Base-by-base conservation (phyloP, 2,797 vertebrate genomes). In the Sandelia bainsii region DNA sequence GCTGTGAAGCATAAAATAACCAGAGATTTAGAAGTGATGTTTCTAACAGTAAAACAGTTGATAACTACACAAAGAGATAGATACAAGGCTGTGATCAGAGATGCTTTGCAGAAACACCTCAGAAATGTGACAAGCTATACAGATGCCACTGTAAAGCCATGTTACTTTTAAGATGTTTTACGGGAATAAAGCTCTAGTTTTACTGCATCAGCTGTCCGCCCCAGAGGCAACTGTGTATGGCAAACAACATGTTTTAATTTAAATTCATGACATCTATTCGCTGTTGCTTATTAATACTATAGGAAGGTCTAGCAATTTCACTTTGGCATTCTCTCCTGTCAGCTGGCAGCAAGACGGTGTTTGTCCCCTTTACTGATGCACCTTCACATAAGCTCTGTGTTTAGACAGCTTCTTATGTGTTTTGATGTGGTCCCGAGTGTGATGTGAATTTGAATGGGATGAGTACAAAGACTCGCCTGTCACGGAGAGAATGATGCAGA, bases 361-460 rank as follows among this genome's bases (percentile, higher is more conserved):
- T 69, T 76, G 48, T 71, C 75, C 70, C 37, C 60, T 51, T 52
- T 59, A 39, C 69, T 63, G 54, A 65, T 83, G 65, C 82, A 88
- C 82, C 80, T 81, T 78, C 72, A 59, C 69, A 62, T 78, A 54
- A 65, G 69, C 75, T 59, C 68, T 69, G 56, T 86, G 82, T 86
- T 85, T 68, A 84, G 86, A 84, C 81, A 77, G 74, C 17, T 9
- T 87, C 66, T 79, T 48, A n/a, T 61, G 74, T 79, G 79, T 85
- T 88, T 82, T 79, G 68, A 83, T 76, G 73, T 11, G 2, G 40
- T 53, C 48, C 34, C 10, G 22, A 50, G 60, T 81, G 88, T 89
- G 86, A 80, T 72, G 77, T 85, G 90, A 90, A 88, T 90, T 79
- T 85, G 69, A 88, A 91, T 84, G 49, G 11, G 78, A 58, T 69